phyloP scores from a whole-genome alignment of 2,888 invertebrate species.

The Mimachlamys varia region DNA sequence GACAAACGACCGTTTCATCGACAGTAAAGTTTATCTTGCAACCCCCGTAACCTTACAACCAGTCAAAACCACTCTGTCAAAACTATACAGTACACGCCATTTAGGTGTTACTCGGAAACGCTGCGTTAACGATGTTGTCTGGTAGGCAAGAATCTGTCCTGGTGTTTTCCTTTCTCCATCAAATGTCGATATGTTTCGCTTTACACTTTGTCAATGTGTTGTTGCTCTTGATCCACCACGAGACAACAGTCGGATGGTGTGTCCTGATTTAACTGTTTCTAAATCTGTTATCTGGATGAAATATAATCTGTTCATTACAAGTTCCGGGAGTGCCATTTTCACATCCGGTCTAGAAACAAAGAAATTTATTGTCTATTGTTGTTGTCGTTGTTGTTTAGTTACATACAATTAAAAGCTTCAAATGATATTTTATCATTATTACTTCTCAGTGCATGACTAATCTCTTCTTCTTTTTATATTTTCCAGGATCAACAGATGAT shows the following conservation, averaged over 20 bases:
- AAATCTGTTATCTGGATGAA: neutral
- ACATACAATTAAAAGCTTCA: too few species aligned
- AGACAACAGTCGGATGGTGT: neutral
- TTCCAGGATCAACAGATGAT: neutral
- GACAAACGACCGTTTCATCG: slow-evolving; percentile 17
- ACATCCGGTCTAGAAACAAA: neutral
- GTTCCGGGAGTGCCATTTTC: neutral
- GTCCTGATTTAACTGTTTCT: neutral
- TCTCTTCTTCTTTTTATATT: neutral
- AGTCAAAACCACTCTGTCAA: slow-evolving; percentile 23
- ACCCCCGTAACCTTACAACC: neutral
- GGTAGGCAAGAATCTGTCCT: neutral
- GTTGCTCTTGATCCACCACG: neutral
- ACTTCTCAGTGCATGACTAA: neutral
- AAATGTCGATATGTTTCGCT: neutral
- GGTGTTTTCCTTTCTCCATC: neutral
- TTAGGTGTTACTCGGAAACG: neutral
- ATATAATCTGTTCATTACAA: neutral
- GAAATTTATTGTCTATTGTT: neutral
- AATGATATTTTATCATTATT: neutral
- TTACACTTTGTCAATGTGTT: neutral
- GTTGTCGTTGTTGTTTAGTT: too few species aligned
- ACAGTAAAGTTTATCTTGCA: neutral
- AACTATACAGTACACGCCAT: neutral
- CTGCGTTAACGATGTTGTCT: neutral